Percentiles rank a stretch among this genome's conserved stretches.
Conservation (phyloP, 2,888 invertebrate genomes). For the Melolontha melolontha region DNA sequence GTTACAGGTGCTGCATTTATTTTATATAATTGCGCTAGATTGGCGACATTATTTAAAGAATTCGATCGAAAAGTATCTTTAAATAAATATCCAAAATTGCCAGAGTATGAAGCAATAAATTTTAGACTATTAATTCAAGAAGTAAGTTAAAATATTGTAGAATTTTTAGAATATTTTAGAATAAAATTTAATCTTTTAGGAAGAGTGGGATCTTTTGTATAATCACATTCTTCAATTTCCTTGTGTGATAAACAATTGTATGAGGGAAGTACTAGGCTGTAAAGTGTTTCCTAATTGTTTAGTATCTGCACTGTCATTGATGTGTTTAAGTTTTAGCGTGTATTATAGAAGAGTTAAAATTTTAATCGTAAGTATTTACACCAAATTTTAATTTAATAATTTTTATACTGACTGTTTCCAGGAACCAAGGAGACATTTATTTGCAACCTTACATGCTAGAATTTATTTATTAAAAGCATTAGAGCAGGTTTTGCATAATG, state of each 20-base stretch:
- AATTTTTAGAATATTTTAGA: slow-evolving; percentile 2
- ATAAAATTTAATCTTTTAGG: slow-evolving; percentile 67
- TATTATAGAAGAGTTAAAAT: slow-evolving; percentile 80
- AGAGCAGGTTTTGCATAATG: slow-evolving; percentile 73
- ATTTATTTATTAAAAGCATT: slow-evolving; percentile 76
- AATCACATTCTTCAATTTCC: slow-evolving; percentile 77
- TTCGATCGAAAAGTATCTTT: slow-evolving; percentile 70
- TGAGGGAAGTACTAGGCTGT: slow-evolving; percentile 67
- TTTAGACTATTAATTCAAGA: slow-evolving; percentile 74
- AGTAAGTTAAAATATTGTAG: slow-evolving; percentile 64
- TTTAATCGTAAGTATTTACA: slow-evolving; percentile 71
- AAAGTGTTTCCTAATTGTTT: slow-evolving; percentile 74
- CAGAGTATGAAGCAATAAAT: slow-evolving; percentile 71
- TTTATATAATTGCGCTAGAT: slow-evolving; percentile 81
- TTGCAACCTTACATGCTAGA: slow-evolving; percentile 76
- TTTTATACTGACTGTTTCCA: slow-evolving; percentile 60
- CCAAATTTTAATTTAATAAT: background rate
- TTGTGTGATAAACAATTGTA: slow-evolving; percentile 69
- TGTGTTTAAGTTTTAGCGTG: slow-evolving; percentile 77
- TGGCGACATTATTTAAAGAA: slow-evolving; percentile 74
- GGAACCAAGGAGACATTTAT: slow-evolving; percentile 76
- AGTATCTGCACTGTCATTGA: slow-evolving; percentile 72
- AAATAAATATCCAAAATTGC: slow-evolving; percentile 73
- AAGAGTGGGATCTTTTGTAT: slow-evolving; percentile 82
- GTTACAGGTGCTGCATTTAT: slow-evolving; percentile 77